Base-by-base conservation (phyloP, 2,888 invertebrate genomes). In the Chrysomela aeneicollis region DNA sequence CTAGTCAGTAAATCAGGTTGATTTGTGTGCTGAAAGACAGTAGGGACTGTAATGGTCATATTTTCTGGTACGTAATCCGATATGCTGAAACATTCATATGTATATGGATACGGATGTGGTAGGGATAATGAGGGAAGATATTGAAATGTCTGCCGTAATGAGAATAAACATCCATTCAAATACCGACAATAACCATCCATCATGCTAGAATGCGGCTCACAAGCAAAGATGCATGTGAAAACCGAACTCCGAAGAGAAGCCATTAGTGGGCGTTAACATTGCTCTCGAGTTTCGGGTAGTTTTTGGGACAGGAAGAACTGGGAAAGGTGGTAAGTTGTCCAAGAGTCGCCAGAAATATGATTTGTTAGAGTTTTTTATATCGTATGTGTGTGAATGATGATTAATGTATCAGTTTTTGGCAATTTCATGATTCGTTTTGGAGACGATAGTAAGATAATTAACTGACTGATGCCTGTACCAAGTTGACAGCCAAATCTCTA, bases 131-230 rank as follows among this genome's bases (percentile, higher is more conserved):
- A 53, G 63, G 66, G 63, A 69, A 63, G 61, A 70, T 57, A 62
- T 65, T 65, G 62, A 66, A 54, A 66, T 64, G 67, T 67, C 59
- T 67, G 68, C 70, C 70, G 73, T 75, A 75, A 74, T 74, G 76
- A 74, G 74, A 75, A 73, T 75, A 74, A 78, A 76, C 76, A 77
- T 71, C 69, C 75, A 75, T 73, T 76, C 74, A 74, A 72, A 70
- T 71, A 69, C 74, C 74, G 72, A 74, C 74, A 69, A 73, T 66
- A 71, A 52, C 69, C 72, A 74, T 78, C 63, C 68, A 79, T 79
- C 79, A 79, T 78, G 73, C 58, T 74, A 77, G 77, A 78, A 74
- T 74, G 75, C 63, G 77, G 75, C 76, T 73, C 69, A 68, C 69
- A 76, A 69, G 71, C 74, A 77, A 74, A 69, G 69, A 71, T 74